Evolutionary conservation across 30 jellyfish, hydroid and myxozoan species (phyloP).

Genomic region (Aurelia aurita complex sp. Pacific): DNA sequence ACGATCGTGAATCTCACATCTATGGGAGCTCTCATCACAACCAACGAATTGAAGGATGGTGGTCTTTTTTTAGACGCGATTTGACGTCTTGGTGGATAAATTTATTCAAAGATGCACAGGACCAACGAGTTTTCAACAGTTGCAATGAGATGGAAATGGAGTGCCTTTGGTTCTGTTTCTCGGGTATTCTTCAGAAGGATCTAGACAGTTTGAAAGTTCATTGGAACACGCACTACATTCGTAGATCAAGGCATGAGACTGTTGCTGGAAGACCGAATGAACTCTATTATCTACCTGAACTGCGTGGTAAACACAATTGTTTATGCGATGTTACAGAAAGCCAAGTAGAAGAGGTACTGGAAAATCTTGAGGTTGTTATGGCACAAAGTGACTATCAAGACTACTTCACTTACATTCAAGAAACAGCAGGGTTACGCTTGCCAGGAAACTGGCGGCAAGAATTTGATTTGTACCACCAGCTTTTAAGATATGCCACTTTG

Average conservation of each 20-base stretch:
- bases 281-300: too few relatives aligned
- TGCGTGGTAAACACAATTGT: background rate
- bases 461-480: background rate
- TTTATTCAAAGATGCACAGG: constrained; percentile 50
- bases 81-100: constrained; percentile 73
- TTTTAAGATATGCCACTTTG: too few relatives aligned
- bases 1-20: constrained; percentile 50
- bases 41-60: too few relatives aligned
- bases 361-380: too few relatives aligned
- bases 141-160: constrained; percentile 41
- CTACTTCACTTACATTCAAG: too few relatives aligned
- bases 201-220: constrained; percentile 59
- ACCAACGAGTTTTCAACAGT: constrained; percentile 39
- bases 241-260: too few relatives aligned
- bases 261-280: too few relatives aligned
- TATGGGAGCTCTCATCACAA: constrained; percentile 80
- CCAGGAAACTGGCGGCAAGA: constrained; percentile 29
- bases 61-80: constrained; percentile 46
- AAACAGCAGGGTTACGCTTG: too few relatives aligned
- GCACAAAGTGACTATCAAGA: too few relatives aligned
- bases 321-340: too few relatives aligned
- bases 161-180: constrained; percentile 61
- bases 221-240: constrained; percentile 66
- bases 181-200: constrained; percentile 42
- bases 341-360: too few relatives aligned